phyloP scores from a whole-genome alignment of 2,113 vertebrate genomes.

The Istiophorus platypterus region DNA sequence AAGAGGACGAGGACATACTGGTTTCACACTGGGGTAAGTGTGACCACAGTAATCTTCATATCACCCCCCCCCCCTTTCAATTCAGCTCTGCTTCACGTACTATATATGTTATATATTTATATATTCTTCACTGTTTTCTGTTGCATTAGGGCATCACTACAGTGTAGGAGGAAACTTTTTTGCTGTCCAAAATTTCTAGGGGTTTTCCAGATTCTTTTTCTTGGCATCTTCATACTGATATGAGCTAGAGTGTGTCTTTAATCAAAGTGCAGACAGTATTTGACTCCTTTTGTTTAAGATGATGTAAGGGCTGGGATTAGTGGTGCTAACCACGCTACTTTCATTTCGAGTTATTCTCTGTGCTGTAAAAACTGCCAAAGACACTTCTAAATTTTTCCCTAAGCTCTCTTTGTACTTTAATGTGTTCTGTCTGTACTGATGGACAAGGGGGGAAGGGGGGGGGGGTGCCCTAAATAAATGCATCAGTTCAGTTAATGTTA shows the following conservation, averaged over 20 bases:
- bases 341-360: neutral
- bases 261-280: neutral
- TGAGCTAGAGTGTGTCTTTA: no score
- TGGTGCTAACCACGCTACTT: neutral
- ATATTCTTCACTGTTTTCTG: neutral
- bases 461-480: no score
- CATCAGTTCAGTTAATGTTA: no score
- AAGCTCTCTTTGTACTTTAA: no score
- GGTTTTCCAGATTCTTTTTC: neutral
- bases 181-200: neutral
- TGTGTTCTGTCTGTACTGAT: no score
- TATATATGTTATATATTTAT: neutral
- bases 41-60: neutral
- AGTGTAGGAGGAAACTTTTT: neutral
- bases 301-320: accelerated
- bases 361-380: no score
- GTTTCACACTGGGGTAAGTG: conserved; percentile 55
- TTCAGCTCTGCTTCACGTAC: neutral
- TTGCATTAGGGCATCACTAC: accelerated
- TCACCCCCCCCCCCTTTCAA: neutral
- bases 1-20: neutral
- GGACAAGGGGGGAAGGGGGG: no score
- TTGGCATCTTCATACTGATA: no score
- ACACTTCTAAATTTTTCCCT: no score
- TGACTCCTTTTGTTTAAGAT: neutral